Percentiles rank a stretch among this genome's conserved stretches.
These are phyloP conservation scores for Luffia ferchaultella DNA, from an alignment of 2,888 invertebrate species.

Conservation along the genomic window DNA sequence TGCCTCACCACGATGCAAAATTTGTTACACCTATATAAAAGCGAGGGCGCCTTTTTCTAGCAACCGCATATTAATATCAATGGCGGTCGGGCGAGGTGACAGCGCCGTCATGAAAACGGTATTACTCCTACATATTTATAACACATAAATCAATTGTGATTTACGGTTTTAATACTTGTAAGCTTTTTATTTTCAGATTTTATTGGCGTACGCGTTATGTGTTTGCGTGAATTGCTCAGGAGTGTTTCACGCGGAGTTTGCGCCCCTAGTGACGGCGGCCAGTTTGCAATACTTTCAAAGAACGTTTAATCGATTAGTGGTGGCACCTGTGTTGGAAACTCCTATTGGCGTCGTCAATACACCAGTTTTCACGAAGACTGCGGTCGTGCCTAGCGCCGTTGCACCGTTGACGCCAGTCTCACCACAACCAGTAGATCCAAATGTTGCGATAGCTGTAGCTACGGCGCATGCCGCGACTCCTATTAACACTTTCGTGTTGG, in stretches of 20 bases:
- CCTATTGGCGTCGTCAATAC: constrained; percentile 20
- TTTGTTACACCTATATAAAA: constrained; percentile 66
- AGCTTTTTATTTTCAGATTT: constrained; percentile 29
- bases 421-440: constrained; percentile 25
- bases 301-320: constrained; percentile 64
- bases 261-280: constrained; percentile 69
- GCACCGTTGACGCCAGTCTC: background rate
- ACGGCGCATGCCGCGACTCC: constrained; percentile 53
- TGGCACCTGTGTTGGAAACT: constrained; percentile 28
- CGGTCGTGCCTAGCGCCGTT: constrained; percentile 13
- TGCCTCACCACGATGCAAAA: constrained; percentile 61
- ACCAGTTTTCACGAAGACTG: constrained; percentile 20
- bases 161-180: background rate
- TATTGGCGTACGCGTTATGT: constrained; percentile 29
- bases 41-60: constrained; percentile 49
- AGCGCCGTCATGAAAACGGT: constrained; percentile 18
- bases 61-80: constrained; percentile 51
- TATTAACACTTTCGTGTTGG: constrained; percentile 47
- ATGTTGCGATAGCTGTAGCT: constrained; percentile 49
- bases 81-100: constrained; percentile 36
- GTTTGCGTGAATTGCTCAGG: constrained; percentile 35
- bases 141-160: background rate
- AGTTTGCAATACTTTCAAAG: constrained; percentile 75
- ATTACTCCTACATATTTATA: constrained; percentile 15
- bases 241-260: constrained; percentile 26